Conservation (phyloP, 92 coral and sea anemone genomes). For the Zoanthus sociatus region DNA sequence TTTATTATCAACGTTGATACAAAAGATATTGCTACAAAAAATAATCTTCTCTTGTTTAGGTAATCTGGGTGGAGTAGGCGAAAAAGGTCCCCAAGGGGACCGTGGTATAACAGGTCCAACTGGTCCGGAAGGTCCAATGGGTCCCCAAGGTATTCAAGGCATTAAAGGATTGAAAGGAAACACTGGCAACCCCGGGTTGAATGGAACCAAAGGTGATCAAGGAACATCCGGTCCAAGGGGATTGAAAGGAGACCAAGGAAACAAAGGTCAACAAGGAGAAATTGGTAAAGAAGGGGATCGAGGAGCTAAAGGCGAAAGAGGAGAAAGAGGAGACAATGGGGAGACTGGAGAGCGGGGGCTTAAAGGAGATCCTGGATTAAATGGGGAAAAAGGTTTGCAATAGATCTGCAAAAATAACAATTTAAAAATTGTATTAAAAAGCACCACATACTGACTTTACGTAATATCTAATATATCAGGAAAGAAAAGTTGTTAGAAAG, state of each 20-base stretch:
- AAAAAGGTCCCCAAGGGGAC: not conserved
- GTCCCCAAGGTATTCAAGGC: not conserved
- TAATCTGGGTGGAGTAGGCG: not conserved
- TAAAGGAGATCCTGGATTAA: no score
- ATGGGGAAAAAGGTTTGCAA: not conserved
- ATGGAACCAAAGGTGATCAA: constrained; percentile 24
- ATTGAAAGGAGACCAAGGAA: constrained; percentile 13
- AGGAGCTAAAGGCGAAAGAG: constrained; percentile 4
- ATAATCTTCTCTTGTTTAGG: not conserved
- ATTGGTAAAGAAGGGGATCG: not conserved
- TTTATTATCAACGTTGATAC: no score
- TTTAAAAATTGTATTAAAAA: no score
- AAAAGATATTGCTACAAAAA: no score
- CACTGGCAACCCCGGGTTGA: not conserved
- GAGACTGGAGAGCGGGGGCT: not conserved
- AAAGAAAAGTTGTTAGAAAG: no score
- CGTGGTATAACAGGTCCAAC: not conserved
- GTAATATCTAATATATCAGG: no score
- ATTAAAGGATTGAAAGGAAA: not conserved
- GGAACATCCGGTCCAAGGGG: constrained; percentile 18
- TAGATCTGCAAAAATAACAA: no score
- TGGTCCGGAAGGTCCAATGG: not conserved
- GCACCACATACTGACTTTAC: no score
- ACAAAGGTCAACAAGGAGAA: not conserved
- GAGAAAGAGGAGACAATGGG: not conserved